These are phyloP conservation scores for Cancer borealis DNA, from an alignment of 2,888 invertebrate species.

Conservation along the genomic window DNA sequence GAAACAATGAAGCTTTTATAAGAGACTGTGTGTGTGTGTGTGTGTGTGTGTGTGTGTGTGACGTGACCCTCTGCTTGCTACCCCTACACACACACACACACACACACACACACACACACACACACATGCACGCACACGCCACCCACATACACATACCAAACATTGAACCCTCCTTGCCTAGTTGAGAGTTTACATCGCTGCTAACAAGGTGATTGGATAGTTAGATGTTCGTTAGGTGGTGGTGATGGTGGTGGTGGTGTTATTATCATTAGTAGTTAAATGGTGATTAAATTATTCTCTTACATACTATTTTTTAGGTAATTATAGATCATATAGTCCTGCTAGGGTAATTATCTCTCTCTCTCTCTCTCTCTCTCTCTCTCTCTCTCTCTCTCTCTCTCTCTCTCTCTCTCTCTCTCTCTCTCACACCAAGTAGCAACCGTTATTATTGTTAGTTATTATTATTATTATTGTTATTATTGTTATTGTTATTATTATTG, in stretches of 20 bases:
- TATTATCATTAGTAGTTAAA: too few relatives aligned
- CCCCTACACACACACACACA: not conserved
- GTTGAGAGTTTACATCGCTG: not conserved
- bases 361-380: too few relatives aligned
- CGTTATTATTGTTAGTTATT: too few relatives aligned
- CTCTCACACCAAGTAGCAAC: too few relatives aligned
- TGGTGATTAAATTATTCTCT: too few relatives aligned
- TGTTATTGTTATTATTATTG: too few relatives aligned
- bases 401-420: too few relatives aligned
- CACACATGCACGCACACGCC: not conserved
- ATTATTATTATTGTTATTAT: too few relatives aligned
- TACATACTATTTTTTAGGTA: too few relatives aligned
- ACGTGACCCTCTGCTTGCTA: not conserved
- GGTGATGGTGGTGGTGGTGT: not conserved
- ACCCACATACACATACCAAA: not conserved
- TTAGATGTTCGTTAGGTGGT: not conserved
- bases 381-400: too few relatives aligned
- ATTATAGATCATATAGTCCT: too few relatives aligned
- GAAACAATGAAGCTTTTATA: constrained; percentile 65
- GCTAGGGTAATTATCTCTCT: too few relatives aligned
- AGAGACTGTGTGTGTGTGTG: constrained; percentile 21
- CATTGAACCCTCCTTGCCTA: not conserved
- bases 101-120: not conserved
- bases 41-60: not conserved
- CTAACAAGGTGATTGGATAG: not conserved